Evolutionary conservation across 2,113 vertebrate genomes (phyloP), one percentile per base, ranked within the genome.

Genomic region (Centropus unirufus): DNA sequence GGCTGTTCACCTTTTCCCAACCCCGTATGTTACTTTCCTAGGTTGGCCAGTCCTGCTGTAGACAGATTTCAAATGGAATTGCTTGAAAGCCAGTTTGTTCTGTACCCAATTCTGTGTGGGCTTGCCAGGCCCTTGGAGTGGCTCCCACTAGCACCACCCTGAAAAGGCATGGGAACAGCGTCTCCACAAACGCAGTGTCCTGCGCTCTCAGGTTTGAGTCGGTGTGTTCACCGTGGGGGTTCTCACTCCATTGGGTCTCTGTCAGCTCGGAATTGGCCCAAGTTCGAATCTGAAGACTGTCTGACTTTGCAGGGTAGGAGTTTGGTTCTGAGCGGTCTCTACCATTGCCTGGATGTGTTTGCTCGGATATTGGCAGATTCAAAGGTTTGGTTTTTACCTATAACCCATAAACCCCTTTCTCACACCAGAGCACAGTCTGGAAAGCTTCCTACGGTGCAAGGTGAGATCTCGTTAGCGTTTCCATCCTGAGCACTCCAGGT

Each of bases 71-170:
- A 94, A 64, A 93, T 89, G 83, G 62, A 51, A 67, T 73, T 3
- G 0, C 9, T 93, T 32, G 70, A 49, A 58, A 92, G 87, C 91
- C 87, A 80, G 70, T 94, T 78, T 96, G 87, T 88, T 82, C 57
- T 61, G 68, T 81, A 90, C 79, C 90, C 90, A 90, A 90, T 89
- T 83, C 82, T 74, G 75, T 1, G 0, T 63, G 64, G 85, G 61
- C 85, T 92, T 96, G 93, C 87, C 93, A 96, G 94, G 59, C 79
- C 83, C 8, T 74, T 95, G 94, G 79, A 93, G 85, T 12, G 47
- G 55, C 59, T 95, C 82, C 84, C 82, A 39, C 79, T 80, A 14
- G 72, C 29, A 20, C 85, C 85, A 80, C 92, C 85, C 85, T 81
- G 93, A 90, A 93, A 95, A 94, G 52, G 85, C 85, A 81, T 27